Base-by-base conservation (phyloP, 2,888 invertebrate species). In the Philereme vetulata region DNA sequence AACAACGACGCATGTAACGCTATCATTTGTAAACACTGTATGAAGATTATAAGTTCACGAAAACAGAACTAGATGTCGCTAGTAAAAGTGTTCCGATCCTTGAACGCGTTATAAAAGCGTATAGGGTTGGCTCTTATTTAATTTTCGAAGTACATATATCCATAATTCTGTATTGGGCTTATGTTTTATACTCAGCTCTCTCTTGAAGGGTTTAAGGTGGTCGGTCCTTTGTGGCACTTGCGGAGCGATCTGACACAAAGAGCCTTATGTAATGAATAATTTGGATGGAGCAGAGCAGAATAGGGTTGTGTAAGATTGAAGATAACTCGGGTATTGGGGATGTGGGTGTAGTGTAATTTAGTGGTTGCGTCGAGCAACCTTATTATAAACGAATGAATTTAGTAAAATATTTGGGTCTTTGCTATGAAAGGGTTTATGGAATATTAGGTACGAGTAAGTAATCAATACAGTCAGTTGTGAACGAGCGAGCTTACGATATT, bases 211-310 rank as follows among this genome's bases (percentile, higher is more conserved):
- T 43, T 60, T 56, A 56, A 59, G 64, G 60, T 61, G 54, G 62
- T 51, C 55, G 40, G 56, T 65, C 65, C 69, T 64, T 59, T 65
- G 69, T 60, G 67, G 69, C 51, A 62, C 63, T 68, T 63, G 66
- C 34, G 62, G 67, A 40, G 53, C 54, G 54, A 54, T 56, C 69
- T 63, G 64, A 66, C 69, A 70, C 67, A 67, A 70, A 70, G 69
- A 65, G 62, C 53, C 64, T 62, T 66, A 56, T 63, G 42, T 67
- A 66, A 70, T 70, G 69, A 70, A 70, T 70, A 67, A 67, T 70
- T 67, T 64, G 64, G 58, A 61, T 57, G 58, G 46, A 55, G 51
- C 42, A 32, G 46, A 55, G 51, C 42, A 32, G 64, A 55, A 53
- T 51, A 60, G 68, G 67, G 63, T 64, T 61, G 46, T 59, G 47